phyloP scores from a whole-genome alignment of 2,888 invertebrate species.

The Diaperis boleti region DNA sequence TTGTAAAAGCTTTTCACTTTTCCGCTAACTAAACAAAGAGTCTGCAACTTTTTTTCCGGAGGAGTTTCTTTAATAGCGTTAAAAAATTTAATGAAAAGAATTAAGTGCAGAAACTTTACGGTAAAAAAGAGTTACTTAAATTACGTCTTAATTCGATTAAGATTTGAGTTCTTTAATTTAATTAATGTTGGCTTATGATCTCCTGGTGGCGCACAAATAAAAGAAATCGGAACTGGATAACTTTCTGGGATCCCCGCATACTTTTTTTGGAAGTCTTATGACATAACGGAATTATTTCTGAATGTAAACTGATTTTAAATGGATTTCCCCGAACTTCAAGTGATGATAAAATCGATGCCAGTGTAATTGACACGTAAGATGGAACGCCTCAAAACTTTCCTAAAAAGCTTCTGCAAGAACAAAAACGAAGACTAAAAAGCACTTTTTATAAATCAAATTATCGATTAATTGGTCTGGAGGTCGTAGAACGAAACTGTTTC shows the following conservation, averaged over 20 bases:
- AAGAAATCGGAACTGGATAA: too few relatives aligned
- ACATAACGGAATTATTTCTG: background rate
- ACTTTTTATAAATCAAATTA: background rate
- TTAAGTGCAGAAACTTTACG: background rate
- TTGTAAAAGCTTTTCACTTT: conserved; percentile 5
- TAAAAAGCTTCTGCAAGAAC: background rate
- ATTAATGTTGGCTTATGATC: background rate
- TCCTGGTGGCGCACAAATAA: too few relatives aligned
- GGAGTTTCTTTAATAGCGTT: background rate
- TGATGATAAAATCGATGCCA: conserved; percentile 4
- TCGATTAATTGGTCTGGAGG: conserved; percentile 2
- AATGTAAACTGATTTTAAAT: background rate
- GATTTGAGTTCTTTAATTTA: background rate
- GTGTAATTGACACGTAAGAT: conserved; percentile 29
- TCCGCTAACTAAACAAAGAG: background rate
- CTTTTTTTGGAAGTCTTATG: too few relatives aligned
- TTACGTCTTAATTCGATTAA: background rate
- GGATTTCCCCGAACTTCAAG: background rate
- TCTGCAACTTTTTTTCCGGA: background rate
- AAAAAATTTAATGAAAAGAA: conserved; percentile 7
- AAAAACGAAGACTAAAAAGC: conserved; percentile 2
- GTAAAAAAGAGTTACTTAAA: background rate
- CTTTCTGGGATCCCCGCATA: too few relatives aligned
- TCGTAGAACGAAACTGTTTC: background rate
- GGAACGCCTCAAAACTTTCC: conserved; percentile 15